These are phyloP conservation scores for Enteromius trimaculatus DNA, from an alignment of 2,797 vertebrate species.

Conservation along the genomic window DNA sequence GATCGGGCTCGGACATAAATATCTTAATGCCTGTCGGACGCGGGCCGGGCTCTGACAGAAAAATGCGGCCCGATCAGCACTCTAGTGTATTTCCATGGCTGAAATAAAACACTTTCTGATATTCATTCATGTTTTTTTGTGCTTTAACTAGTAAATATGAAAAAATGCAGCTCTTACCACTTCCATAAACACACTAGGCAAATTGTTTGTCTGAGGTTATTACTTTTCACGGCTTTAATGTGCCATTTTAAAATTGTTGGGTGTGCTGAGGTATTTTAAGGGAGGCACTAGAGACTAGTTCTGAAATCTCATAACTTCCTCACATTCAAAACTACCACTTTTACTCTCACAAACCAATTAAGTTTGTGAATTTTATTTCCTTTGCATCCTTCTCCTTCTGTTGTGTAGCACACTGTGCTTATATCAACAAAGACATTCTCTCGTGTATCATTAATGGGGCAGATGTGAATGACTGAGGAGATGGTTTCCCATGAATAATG, in stretches of 20 bases:
- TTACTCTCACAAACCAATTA: not conserved
- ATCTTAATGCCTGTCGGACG: no score
- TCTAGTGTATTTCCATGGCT: no score
- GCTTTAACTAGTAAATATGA: no score
- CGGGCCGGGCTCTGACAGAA: no score
- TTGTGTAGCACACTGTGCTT: slow-evolving; percentile 12
- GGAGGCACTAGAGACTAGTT: not conserved
- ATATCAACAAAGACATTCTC: slow-evolving; percentile 18
- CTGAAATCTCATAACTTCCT: not conserved
- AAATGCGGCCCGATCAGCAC: no score
- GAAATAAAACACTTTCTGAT: no score
- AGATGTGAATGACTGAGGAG: slow-evolving; percentile 5
- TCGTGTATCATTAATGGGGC: slow-evolving; percentile 20
- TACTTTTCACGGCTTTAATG: not conserved
- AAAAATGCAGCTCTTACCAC: not conserved
- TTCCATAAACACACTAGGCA: not conserved
- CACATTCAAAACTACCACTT: not conserved
- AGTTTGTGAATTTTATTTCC: not conserved
- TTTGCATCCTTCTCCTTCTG: not conserved
- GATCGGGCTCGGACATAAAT: no score
- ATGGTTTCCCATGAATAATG: slow-evolving; percentile 19
- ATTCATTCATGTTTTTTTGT: no score
- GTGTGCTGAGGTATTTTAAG: not conserved
- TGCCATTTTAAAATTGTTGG: not conserved
- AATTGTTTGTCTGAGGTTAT: not conserved